Conservation (phyloP, 2,797 vertebrate species). For the Thaleichthys pacificus region DNA sequence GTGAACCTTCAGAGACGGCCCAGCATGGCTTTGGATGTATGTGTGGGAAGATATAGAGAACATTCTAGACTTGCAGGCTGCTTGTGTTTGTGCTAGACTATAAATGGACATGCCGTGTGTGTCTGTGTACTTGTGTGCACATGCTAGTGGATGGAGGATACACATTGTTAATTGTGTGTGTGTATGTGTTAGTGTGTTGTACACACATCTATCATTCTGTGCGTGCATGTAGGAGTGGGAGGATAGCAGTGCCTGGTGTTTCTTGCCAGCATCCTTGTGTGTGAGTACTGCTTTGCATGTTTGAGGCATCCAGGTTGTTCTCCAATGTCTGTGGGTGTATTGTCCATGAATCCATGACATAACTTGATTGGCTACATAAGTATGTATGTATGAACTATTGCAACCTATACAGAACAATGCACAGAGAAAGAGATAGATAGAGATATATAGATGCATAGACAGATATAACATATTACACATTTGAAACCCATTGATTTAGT, state of each 20-base stretch:
- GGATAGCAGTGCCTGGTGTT: neutral
- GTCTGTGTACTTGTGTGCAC: neutral
- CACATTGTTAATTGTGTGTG: neutral
- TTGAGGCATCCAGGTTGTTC: neutral
- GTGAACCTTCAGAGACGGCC: neutral
- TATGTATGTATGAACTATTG: neutral
- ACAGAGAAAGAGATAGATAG: no score
- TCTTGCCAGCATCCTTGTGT: neutral
- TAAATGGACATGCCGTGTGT: neutral
- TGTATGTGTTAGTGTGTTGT: neutral
- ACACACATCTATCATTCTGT: neutral
- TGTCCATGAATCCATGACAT: neutral
- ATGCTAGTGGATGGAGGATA: neutral
- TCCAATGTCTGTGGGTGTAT: constrained; percentile 4
- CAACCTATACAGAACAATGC: no score
- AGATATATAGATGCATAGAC: no score
- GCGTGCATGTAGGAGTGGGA: constrained; percentile 3
- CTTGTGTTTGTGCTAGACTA: constrained; percentile 7
- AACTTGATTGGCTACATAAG: neutral
- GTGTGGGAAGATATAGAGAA: constrained; percentile 5
- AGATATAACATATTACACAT: no score
- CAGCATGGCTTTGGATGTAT: neutral
- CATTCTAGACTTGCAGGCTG: constrained; percentile 5
- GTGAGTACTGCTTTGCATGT: neutral
- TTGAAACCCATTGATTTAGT: no score